phyloP scores from a whole-genome alignment of 2,797 vertebrate genomes.

The Lophura swinhoii region DNA sequence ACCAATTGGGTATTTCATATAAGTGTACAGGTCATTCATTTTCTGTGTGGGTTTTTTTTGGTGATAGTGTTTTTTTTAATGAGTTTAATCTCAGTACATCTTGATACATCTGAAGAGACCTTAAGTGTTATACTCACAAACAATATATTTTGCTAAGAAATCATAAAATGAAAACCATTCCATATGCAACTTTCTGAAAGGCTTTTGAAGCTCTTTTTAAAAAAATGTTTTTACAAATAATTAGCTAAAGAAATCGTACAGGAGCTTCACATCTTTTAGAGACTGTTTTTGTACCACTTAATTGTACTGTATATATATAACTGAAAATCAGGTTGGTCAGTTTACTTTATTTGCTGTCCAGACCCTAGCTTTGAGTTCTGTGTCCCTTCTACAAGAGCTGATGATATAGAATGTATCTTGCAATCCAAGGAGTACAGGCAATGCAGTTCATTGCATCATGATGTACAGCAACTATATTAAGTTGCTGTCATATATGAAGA shows the following conservation, averaged over 20 bases:
- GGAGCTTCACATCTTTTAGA: background rate
- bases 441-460: background rate
- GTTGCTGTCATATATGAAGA: background rate
- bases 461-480: background rate
- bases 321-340: background rate
- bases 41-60: background rate
- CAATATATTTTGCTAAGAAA: slow-evolving; percentile 45
- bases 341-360: background rate
- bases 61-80: background rate
- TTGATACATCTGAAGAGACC: slow-evolving; percentile 57
- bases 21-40: slow-evolving; percentile 74
- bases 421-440: background rate
- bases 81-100: slow-evolving; percentile 66
- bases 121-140: slow-evolving; percentile 46
- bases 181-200: slow-evolving; percentile 5
- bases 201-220: background rate
- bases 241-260: background rate
- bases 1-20: slow-evolving; percentile 61
- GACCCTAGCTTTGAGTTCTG: background rate
- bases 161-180: slow-evolving; percentile 35
- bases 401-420: background rate
- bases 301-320: background rate
- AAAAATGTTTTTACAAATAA: background rate
- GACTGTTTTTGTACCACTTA: background rate
- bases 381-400: background rate